Conservation (phyloP, 1,140 invertebrate genomes). For the Camponotus pennsylvanicus region DNA sequence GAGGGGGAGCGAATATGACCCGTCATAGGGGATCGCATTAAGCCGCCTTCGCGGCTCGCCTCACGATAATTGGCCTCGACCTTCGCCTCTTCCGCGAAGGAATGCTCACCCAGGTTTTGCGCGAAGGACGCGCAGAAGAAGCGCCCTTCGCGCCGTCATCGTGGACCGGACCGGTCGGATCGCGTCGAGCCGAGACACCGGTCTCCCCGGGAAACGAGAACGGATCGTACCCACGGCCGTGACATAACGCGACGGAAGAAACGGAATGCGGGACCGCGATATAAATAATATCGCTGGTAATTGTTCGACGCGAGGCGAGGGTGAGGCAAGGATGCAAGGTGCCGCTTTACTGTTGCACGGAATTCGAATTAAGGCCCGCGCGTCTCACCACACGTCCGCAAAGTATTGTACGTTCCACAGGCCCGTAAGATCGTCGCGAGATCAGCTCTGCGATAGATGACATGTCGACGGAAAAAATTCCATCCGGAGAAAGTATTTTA, state of each 20-base stretch:
- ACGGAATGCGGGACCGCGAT: slow-evolving; percentile 57
- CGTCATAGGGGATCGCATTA: slow-evolving; percentile 79
- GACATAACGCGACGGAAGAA: slow-evolving; percentile 55
- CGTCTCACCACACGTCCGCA: slow-evolving; percentile 11
- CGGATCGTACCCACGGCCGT: slow-evolving; percentile 18
- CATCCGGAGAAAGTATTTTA: neutral
- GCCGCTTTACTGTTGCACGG: slow-evolving; percentile 52
- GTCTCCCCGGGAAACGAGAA: slow-evolving; percentile 16
- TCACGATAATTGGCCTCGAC: slow-evolving; percentile 82
- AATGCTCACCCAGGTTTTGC: slow-evolving; percentile 75
- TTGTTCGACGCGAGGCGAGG: slow-evolving; percentile 46
- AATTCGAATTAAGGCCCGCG: slow-evolving; percentile 47
- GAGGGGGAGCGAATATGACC: slow-evolving; percentile 73
- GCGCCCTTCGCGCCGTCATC: slow-evolving; percentile 7
- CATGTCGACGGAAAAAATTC: neutral
- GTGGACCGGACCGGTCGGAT: neutral
- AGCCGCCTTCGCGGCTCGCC: slow-evolving; percentile 79
- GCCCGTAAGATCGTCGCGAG: neutral
- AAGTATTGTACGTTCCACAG: neutral
- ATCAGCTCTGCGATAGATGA: neutral
- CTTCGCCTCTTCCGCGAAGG: slow-evolving; percentile 84
- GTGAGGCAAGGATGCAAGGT: slow-evolving; percentile 47
- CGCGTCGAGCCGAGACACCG: neutral
- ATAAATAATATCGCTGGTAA: slow-evolving; percentile 65
- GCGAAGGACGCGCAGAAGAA: slow-evolving; percentile 68